Conservation (phyloP, 1,140 invertebrate genomes). For the Formica selysi region DNA sequence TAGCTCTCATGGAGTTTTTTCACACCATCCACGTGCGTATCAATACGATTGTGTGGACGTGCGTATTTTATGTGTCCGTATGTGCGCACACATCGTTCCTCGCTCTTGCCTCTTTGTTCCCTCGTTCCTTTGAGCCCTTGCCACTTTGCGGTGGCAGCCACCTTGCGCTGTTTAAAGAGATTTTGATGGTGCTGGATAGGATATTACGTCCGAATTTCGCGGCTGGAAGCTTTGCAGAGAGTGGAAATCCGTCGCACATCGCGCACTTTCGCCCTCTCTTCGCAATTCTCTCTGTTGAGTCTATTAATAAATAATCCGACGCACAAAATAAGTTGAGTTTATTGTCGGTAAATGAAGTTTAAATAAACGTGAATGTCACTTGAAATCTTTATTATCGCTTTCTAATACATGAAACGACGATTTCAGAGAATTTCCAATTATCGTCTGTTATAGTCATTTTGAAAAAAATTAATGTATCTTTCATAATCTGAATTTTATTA, state of each 20-base stretch:
- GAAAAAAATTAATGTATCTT: not conserved
- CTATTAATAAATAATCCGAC: conserved; percentile 42
- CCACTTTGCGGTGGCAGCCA: conserved; percentile 58
- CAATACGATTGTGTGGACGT: not conserved
- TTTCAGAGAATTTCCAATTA: not conserved
- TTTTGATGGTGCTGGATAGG: conserved; percentile 58
- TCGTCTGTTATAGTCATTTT: not conserved
- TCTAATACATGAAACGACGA: not conserved
- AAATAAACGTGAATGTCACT: not conserved
- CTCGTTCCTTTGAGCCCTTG: conserved; percentile 50
- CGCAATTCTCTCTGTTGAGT: conserved; percentile 17
- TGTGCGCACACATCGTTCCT: conserved; percentile 18
- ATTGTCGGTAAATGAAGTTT: conserved; percentile 47
- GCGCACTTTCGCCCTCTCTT: conserved; percentile 16
- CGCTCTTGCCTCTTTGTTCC: conserved; percentile 25
- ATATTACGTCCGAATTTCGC: conserved; percentile 67
- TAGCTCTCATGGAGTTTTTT: conserved; percentile 41
- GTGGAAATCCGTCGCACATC: conserved; percentile 24
- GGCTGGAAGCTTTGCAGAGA: conserved; percentile 62
- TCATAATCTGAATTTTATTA: not conserved
- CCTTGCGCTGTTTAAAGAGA: conserved; percentile 69
- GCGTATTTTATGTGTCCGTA: conserved; percentile 8
- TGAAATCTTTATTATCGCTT: not conserved
- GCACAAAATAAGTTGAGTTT: conserved; percentile 32
- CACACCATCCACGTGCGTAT: not conserved